A percentile compares a stretch with the other conserved stretches of the same genome.
Conservation (phyloP, 2,113 vertebrate species). For the Eolophus roseicapilla region DNA sequence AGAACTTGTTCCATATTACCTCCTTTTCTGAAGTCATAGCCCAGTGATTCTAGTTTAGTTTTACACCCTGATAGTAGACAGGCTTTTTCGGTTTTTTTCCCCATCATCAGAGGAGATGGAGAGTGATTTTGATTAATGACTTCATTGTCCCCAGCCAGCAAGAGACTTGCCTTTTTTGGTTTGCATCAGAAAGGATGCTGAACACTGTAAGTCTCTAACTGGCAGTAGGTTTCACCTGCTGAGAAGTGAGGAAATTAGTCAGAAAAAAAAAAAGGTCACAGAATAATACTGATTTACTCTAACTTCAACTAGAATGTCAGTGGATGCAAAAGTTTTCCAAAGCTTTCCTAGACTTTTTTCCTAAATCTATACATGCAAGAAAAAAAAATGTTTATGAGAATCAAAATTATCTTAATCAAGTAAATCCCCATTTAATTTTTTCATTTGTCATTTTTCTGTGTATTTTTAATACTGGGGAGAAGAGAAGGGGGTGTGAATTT, state of each 20-base stretch:
- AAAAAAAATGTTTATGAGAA: background rate
- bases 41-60: slow-evolving; percentile 5
- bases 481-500: background rate
- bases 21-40: slow-evolving; percentile 1
- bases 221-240: slow-evolving; percentile 52
- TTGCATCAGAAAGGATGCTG: slow-evolving; percentile 64
- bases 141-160: slow-evolving; percentile 65
- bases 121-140: slow-evolving; percentile 66
- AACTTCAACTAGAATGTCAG: background rate
- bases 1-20: background rate
- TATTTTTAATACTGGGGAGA: background rate
- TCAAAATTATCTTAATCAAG: background rate
- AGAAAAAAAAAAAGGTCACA: background rate
- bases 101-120: slow-evolving; percentile 34
- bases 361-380: background rate
- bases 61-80: slow-evolving; percentile 19
- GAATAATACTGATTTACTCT: slow-evolving; percentile 50
- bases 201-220: slow-evolving; percentile 36
- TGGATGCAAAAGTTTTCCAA: background rate
- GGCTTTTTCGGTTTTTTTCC: background rate
- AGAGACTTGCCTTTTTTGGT: slow-evolving; percentile 50
- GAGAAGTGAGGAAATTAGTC: slow-evolving; percentile 59
- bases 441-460: background rate
- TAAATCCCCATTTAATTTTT: background rate
- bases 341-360: background rate